Evolutionary conservation across 2,888 invertebrate species (phyloP), one percentile per base, ranked within the genome.

Genomic region (Emmelina monodactyla): DNA sequence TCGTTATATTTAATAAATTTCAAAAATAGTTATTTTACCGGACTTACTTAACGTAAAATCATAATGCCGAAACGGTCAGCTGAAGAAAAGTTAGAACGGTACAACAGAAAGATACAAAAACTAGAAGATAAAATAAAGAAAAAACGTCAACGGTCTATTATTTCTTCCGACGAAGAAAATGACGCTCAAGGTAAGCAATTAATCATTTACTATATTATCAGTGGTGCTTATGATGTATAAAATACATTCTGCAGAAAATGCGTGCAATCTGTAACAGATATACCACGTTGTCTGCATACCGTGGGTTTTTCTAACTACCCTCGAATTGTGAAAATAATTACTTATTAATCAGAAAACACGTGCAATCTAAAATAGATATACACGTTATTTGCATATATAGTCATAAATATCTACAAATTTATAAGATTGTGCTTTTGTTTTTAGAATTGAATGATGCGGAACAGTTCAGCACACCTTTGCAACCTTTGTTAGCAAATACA

Each of bases 51-150:
- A 19, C 19, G 5, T 19, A 25, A n/a, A 25, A 25, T 22, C 14
- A 22, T 5, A 1, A 33, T 37, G 33, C 31, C 37, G 28, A 33
- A 37, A 30, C 37, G 37, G 10, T 22, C 31, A 19, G 37, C 37
- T 3, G 13, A 33, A 15, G 33, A 33, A 28, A 31, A 28, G 14
- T 13, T 33, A 2, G 14, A 22, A 4, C 31, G 12, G 12, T 33
- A 33, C 14, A 3, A 14, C 14, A 29, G 13, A 31, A 37, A 36
- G 11, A 33, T 33, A 10, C 2, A 14, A 14, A 33, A 25, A 14
- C 11, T 33, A 14, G 31, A 14, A 10, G 31, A 31, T 10, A 15
- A 14, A 14, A 2, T 10, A 12, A 5, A 5, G 2, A 25, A 33
- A 3, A 25, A 14, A 30, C 5, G 22, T 4, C 3, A 33, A 22